A percentile compares a stretch with the other conserved stretches of the same genome.
Evolutionary conservation across 2,888 invertebrate species (phyloP).

Genomic region (Tiliacea citrago): DNA sequence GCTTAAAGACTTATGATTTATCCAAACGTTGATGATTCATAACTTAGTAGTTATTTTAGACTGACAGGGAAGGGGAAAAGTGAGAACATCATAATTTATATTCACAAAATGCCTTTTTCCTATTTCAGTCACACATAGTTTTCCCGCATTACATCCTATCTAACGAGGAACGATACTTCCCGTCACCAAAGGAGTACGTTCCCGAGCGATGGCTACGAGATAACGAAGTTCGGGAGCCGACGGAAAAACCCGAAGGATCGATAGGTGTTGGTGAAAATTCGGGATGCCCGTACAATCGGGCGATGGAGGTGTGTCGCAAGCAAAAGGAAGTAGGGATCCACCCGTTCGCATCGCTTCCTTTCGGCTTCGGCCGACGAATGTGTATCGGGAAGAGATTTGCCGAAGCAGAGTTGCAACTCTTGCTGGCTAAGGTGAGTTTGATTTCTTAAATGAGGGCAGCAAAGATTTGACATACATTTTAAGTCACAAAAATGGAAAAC

Average conservation of each 20-base stretch:
- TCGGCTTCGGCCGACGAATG: conserved; percentile 94
- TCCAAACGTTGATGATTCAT: neutral
- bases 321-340: conserved; percentile 92
- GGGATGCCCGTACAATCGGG: conserved; percentile 60
- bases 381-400: conserved; percentile 95
- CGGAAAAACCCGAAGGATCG: conserved; percentile 53
- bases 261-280: conserved; percentile 21
- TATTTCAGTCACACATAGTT: conserved; percentile 93
- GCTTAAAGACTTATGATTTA: conserved; percentile 52
- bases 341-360: conserved; percentile 94
- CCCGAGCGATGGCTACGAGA: conserved; percentile 95
- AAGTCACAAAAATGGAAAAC: neutral
- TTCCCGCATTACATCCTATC: conserved; percentile 95
- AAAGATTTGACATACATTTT: neutral
- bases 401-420: conserved; percentile 94
- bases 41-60: neutral
- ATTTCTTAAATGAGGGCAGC: neutral
- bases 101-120: conserved; percentile 16
- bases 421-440: conserved; percentile 92
- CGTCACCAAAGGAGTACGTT: conserved; percentile 92
- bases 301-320: conserved; percentile 76
- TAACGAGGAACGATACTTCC: conserved; percentile 93
- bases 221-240: conserved; percentile 65
- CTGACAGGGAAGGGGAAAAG: conserved; percentile 2
- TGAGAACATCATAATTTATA: neutral